A percentile compares a stretch with the other conserved stretches of the same genome.
Evolutionary conservation across 2,113 vertebrate species (phyloP).

Genomic region (Triplophysa rosa): DNA sequence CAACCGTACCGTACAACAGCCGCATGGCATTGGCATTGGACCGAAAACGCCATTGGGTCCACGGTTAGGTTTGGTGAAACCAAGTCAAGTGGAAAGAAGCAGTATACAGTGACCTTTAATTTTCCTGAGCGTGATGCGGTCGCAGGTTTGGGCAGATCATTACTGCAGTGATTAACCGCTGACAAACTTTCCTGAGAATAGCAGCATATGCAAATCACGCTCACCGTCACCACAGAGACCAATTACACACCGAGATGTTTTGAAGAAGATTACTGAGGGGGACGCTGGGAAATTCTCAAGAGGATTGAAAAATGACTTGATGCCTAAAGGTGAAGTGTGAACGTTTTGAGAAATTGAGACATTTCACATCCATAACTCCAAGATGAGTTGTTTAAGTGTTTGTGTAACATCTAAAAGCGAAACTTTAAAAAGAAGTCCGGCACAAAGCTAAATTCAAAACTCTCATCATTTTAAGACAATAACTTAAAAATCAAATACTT

Average conservation of each 20-base stretch:
- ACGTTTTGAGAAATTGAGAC: too few relatives aligned
- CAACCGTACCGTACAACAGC: too few relatives aligned
- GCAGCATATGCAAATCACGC: constrained; percentile 47
- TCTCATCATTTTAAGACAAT: too few relatives aligned
- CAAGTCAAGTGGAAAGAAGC: not conserved
- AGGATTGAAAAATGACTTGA: constrained; percentile 6
- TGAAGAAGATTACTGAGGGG: constrained; percentile 38
- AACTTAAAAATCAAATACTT: too few relatives aligned
- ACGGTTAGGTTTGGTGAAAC: not conserved
- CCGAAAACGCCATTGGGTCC: too few relatives aligned
- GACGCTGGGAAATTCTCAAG: constrained; percentile 32
- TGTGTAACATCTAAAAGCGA: too few relatives aligned
- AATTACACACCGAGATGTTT: constrained; percentile 46
- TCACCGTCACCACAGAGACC: constrained; percentile 48
- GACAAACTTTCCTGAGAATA: constrained; percentile 40
- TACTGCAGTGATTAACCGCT: constrained; percentile 40
- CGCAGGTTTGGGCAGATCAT: constrained; percentile 29
- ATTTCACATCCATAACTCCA: too few relatives aligned
- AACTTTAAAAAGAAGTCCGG: too few relatives aligned
- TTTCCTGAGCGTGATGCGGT: not conserved
- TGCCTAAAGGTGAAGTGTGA: not conserved
- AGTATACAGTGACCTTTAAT: constrained; percentile 37
- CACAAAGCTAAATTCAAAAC: too few relatives aligned
- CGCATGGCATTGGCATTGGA: too few relatives aligned
- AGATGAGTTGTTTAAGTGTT: too few relatives aligned